Evolutionary conservation across 2,888 invertebrate species (phyloP).

Genomic region (Therioaphis trifolii): DNA sequence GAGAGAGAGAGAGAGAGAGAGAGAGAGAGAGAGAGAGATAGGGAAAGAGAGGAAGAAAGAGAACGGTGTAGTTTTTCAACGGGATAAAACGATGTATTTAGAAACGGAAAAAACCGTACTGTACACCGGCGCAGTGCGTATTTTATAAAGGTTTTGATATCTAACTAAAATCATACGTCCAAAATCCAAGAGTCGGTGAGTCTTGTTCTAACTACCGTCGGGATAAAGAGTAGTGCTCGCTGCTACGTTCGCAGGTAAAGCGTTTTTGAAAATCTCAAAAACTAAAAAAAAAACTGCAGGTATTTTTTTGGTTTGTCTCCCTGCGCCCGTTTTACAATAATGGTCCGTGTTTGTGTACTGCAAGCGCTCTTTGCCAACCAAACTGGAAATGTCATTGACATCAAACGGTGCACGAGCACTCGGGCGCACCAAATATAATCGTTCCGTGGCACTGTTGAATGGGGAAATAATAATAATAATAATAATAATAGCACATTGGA

Average conservation of each 20-base stretch:
- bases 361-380: neutral
- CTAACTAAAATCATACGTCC: too few relatives aligned
- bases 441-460: neutral
- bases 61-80: too few relatives aligned
- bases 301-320: neutral
- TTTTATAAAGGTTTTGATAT: too few relatives aligned
- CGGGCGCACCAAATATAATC: neutral
- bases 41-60: too few relatives aligned
- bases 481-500: neutral
- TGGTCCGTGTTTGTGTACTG: neutral
- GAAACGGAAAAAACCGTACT: too few relatives aligned
- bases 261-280: neutral
- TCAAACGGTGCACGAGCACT: neutral
- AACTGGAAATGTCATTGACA: constrained; percentile 1
- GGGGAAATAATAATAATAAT: too few relatives aligned
- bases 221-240: neutral
- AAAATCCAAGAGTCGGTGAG: too few relatives aligned
- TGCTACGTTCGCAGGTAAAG: neutral
- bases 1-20: too few relatives aligned
- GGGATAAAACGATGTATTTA: too few relatives aligned
- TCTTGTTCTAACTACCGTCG: neutral
- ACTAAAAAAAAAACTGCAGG: neutral
- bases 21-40: too few relatives aligned
- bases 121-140: too few relatives aligned
- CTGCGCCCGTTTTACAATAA: neutral